Percentiles rank a stretch among this genome's conserved stretches.
phyloP scores from a whole-genome alignment of 2,113 vertebrate species.

The Anser brachyrhynchus region DNA sequence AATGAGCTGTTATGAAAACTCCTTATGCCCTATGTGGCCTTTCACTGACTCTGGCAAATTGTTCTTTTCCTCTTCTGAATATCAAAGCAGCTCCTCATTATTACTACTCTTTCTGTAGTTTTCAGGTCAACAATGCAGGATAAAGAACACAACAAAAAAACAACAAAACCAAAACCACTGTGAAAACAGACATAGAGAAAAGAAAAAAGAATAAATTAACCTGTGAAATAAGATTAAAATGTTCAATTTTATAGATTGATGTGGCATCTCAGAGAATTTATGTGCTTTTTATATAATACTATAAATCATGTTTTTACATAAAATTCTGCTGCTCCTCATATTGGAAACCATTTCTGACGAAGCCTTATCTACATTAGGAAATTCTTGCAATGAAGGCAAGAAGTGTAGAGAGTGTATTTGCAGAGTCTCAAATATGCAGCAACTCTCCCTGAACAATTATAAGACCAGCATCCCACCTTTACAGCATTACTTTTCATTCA shows the following conservation, averaged over 20 bases:
- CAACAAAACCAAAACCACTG: not conserved
- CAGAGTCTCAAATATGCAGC: not conserved
- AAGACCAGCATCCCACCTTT: not conserved
- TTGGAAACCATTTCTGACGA: not conserved
- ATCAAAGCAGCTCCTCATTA: not conserved
- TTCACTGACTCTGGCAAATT: not conserved
- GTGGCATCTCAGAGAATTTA: not conserved
- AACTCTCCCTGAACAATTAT: not conserved
- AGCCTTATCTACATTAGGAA: not conserved
- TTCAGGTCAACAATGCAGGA: not conserved
- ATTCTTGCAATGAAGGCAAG: not conserved
- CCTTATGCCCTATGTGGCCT: not conserved
- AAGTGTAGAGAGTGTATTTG: not conserved
- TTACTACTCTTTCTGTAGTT: not conserved
- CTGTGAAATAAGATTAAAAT: not conserved
- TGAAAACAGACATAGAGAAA: not conserved
- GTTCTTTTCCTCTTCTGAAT: not conserved
- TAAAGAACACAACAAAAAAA: not conserved
- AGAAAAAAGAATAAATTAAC: not conserved
- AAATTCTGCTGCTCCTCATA: not conserved
- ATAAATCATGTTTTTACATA: not conserved
- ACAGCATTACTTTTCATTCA: not conserved
- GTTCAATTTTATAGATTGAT: not conserved
- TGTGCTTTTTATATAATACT: not conserved
- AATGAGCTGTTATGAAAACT: not conserved